Conservation (phyloP, 2,113 vertebrate species). For the Talpa occidentalis region DNA sequence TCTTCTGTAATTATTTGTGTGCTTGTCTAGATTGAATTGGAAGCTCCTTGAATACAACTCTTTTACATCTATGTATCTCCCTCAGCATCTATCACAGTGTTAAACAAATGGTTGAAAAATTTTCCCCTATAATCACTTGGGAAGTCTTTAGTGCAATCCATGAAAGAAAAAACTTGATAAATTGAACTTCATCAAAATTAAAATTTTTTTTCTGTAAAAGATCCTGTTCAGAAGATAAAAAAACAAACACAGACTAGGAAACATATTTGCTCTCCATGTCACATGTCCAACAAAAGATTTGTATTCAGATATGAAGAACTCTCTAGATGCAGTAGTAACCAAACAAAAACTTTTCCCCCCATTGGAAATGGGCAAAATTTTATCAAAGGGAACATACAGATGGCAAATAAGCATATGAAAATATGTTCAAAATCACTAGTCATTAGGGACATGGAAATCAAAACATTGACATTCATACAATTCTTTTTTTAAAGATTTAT, state of each 20-base stretch:
- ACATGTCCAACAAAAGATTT: neutral
- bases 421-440: neutral
- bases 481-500: too few relatives aligned
- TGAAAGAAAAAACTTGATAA: neutral
- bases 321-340: neutral
- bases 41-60: neutral
- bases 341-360: neutral
- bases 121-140: neutral
- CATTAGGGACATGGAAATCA: neutral
- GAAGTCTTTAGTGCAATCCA: neutral
- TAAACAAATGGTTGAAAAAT: neutral
- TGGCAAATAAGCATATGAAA: neutral
- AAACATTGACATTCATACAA: neutral
- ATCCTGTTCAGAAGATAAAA: neutral
- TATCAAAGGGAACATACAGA: neutral
- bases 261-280: constrained; percentile 31
- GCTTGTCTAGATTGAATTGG: neutral
- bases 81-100: neutral
- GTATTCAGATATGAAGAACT: neutral
- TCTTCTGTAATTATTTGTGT: neutral
- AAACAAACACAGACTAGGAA: neutral
- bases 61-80: neutral
- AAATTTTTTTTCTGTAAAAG: neutral
- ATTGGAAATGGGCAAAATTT: neutral
- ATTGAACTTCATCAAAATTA: constrained; percentile 29